Conservation (phyloP, 2,113 vertebrate species). For the Perca flavescens region DNA sequence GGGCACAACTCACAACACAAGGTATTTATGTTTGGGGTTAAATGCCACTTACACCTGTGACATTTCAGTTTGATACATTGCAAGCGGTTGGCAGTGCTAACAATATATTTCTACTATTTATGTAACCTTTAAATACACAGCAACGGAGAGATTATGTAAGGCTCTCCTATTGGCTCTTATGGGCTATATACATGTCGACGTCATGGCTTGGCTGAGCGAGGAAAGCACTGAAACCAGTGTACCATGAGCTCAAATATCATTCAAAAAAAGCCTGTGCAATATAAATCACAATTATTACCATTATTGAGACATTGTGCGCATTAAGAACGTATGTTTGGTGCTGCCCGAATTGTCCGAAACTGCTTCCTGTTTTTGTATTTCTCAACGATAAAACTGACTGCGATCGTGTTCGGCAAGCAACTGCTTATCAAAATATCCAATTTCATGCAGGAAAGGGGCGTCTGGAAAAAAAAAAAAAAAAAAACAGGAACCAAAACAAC, state of each 20-base stretch:
- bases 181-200: conserved; percentile 63
- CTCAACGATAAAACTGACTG: no score
- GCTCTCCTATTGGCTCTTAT: conserved; percentile 52
- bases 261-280: neutral
- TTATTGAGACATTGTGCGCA: neutral
- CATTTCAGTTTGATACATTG: neutral
- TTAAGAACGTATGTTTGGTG: no score
- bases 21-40: neutral
- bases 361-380: neutral
- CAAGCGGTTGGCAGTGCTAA: neutral
- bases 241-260: neutral
- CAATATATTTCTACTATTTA: conserved; percentile 55
- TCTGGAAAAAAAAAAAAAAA: no score
- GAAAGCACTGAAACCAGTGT: neutral
- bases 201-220: conserved; percentile 44
- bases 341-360: neutral
- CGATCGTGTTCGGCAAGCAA: neutral
- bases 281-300: neutral
- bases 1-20: neutral
- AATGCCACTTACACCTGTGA: neutral
- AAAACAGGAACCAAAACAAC: neutral
- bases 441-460: neutral
- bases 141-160: conserved; percentile 66
- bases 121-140: conserved; percentile 65
- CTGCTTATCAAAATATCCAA: neutral